Evolutionary conservation across 2,888 invertebrate species (phyloP).

Genomic region (Zaprionus bogoriensis): DNA sequence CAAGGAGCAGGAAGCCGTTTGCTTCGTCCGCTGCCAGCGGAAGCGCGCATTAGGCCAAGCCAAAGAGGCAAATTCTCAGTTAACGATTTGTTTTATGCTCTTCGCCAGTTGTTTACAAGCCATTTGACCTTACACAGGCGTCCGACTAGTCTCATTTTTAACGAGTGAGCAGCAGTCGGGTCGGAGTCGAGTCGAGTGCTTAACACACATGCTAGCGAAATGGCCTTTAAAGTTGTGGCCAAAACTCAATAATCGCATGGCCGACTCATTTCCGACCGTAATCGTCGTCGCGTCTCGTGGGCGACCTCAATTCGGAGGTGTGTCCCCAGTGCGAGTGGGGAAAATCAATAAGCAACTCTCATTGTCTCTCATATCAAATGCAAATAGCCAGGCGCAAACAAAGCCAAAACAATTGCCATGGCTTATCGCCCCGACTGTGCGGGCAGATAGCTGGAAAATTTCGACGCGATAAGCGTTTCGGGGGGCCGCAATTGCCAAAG

Average conservation of each 20-base stretch:
- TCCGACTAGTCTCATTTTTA: not conserved
- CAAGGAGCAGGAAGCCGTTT: too few relatives aligned
- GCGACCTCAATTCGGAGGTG: constrained; percentile 25
- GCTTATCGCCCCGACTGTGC: constrained; percentile 27
- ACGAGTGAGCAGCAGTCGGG: too few relatives aligned
- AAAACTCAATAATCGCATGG: too few relatives aligned
- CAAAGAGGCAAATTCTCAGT: constrained; percentile 34
- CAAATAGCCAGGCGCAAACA: constrained; percentile 18
- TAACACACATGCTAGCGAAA: constrained; percentile 43
- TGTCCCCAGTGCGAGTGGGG: constrained; percentile 7
- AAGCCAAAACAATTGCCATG: constrained; percentile 38
- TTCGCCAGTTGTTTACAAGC: constrained; percentile 63
- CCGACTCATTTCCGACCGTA: too few relatives aligned
- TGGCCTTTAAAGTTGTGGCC: constrained; percentile 38
- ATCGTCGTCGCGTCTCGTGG: constrained; percentile 14
- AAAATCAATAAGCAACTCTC: constrained; percentile 28
- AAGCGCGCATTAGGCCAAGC: constrained; percentile 44
- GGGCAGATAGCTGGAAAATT: not conserved
- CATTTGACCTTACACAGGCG: constrained; percentile 59
- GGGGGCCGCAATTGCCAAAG: not conserved
- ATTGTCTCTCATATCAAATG: constrained; percentile 30
- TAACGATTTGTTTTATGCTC: constrained; percentile 59
- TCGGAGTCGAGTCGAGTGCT: constrained; percentile 2
- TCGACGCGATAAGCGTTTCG: constrained; percentile 1
- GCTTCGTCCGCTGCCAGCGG: too few relatives aligned